Evolutionary conservation across 2,797 vertebrate species (phyloP).

Genomic region (Anguilla megastoma): DNA sequence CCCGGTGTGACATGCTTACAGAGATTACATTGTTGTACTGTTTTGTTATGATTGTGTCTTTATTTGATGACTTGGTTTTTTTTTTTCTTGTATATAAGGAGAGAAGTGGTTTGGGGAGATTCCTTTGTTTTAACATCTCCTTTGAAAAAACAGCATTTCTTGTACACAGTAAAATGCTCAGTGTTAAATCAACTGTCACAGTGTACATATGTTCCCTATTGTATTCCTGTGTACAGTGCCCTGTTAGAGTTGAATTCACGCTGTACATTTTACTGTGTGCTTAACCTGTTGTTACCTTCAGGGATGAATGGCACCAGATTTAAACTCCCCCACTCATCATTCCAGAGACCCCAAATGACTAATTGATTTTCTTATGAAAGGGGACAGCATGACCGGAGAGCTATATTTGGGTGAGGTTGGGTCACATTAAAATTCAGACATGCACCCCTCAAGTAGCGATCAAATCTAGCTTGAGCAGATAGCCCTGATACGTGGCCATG

Average conservation of each 20-base stretch:
- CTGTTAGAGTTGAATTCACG: background rate
- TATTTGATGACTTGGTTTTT: no score
- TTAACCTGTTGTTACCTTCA: background rate
- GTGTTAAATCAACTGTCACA: background rate
- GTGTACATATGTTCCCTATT: background rate
- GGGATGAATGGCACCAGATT: background rate
- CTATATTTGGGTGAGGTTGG: background rate
- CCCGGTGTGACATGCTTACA: no score
- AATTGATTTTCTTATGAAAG: background rate
- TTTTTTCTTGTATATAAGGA: no score
- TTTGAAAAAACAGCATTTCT: background rate
- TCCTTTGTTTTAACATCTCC: background rate
- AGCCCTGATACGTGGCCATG: background rate
- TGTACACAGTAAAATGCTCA: background rate
- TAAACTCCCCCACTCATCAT: background rate
- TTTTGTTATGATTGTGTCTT: no score
- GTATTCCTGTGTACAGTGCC: no score
- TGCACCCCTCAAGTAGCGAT: background rate
- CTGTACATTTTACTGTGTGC: background rate
- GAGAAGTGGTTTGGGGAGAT: no score
- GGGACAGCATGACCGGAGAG: background rate
- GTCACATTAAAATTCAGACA: slow-evolving; percentile 21
- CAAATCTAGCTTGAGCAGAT: background rate
- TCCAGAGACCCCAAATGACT: background rate
- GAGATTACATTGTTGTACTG: no score